These are phyloP conservation scores for Enteromius unitaeniatus DNA, from an alignment of 2,797 vertebrate genomes.

Conservation along the genomic window DNA sequence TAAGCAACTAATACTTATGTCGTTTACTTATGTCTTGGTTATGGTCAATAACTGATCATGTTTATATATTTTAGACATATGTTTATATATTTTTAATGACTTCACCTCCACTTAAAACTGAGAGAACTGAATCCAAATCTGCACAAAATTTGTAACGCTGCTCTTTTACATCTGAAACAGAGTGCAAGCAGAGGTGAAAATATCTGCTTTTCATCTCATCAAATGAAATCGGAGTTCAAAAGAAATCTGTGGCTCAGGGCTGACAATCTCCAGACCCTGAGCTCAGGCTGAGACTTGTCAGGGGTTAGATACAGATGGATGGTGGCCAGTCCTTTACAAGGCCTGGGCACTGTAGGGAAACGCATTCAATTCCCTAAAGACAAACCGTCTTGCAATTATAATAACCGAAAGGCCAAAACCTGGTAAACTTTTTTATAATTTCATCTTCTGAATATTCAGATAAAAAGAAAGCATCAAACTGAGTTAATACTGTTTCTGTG, in stretches of 20 bases:
- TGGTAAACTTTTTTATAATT: neutral
- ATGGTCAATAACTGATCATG: neutral
- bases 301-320: slow-evolving; percentile 37
- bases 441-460: neutral
- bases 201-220: slow-evolving; percentile 21
- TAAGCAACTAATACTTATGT: neutral
- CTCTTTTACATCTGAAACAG: neutral
- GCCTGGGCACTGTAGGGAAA: neutral
- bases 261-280: slow-evolving; percentile 24
- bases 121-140: neutral
- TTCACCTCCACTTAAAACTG: neutral
- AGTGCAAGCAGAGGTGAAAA: slow-evolving; percentile 7
- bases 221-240: slow-evolving; percentile 34
- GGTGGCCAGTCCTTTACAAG: neutral
- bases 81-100: too few species aligned
- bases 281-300: slow-evolving; percentile 16
- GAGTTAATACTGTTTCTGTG: neutral
- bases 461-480: neutral
- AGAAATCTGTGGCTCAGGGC: slow-evolving; percentile 14
- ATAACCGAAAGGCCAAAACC: neutral
- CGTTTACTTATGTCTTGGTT: neutral
- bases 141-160: neutral
- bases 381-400: neutral
- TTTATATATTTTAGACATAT: too few species aligned
- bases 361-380: neutral